A percentile compares a stretch with the other conserved stretches of the same genome.
phyloP scores from a whole-genome alignment of 1,140 invertebrate genomes.

The Conus ventricosus region DNA sequence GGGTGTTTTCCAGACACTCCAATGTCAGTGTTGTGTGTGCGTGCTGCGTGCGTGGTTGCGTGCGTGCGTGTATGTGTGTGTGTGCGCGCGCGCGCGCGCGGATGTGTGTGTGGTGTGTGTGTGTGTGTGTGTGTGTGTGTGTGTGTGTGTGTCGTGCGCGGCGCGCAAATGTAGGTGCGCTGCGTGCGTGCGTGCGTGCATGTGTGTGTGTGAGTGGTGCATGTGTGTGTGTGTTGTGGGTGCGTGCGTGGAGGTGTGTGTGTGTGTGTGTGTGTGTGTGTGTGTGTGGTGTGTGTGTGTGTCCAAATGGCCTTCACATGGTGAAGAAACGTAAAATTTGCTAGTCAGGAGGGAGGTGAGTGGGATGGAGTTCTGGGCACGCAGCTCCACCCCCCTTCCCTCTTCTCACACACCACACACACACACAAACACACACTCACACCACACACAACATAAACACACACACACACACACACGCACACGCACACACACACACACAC shows the following conservation, averaged over 20 bases:
- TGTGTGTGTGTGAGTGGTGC: not conserved
- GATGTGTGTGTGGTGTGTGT: not conserved
- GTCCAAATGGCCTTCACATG: not conserved
- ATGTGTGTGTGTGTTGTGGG: constrained; percentile 8
- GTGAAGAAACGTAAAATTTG: too few relatives aligned
- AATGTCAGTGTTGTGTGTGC: not conserved
- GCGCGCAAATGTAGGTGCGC: too few relatives aligned
- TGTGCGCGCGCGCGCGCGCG: not conserved
- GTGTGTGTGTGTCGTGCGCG: not conserved
- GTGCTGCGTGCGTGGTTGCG: not conserved
- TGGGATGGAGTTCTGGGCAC: too few relatives aligned
- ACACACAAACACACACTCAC: too few relatives aligned
- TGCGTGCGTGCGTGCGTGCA: not conserved
- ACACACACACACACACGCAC: too few relatives aligned
- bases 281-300: not conserved
- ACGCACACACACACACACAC: too few relatives aligned
- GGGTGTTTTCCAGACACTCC: not conserved
- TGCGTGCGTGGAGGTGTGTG: too few relatives aligned
- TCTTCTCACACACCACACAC: too few relatives aligned
- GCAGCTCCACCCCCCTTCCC: too few relatives aligned
- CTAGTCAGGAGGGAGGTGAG: too few relatives aligned
- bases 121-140: constrained; percentile 4
- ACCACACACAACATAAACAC: too few relatives aligned
- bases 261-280: not conserved
- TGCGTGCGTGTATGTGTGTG: constrained; percentile 4